A percentile compares a stretch with the other conserved stretches of the same genome.
Conservation (phyloP, 2,888 invertebrate genomes). For the Athripsodes cinereus region DNA sequence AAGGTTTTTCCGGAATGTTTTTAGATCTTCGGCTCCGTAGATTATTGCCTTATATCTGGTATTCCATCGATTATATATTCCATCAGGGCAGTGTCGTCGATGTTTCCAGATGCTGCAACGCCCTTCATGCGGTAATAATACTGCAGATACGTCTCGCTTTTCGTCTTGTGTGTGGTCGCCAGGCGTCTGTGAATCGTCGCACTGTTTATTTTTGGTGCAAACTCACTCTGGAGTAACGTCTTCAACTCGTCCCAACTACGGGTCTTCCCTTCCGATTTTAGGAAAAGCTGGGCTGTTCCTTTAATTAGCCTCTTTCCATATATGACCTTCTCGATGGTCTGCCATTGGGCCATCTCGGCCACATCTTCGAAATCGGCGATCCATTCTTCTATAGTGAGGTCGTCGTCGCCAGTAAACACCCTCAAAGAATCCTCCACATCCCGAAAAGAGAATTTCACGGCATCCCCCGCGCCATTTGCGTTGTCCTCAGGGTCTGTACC, state of each 20-base stretch:
- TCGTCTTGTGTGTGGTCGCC: neutral
- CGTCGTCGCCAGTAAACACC: neutral
- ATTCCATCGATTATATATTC: conserved; percentile 1
- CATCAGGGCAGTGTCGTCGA: neutral
- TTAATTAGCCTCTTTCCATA: neutral
- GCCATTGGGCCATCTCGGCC: neutral
- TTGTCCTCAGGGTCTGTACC: neutral
- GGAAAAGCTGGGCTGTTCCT: neutral
- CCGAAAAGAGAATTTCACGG: neutral
- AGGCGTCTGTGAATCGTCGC: neutral
- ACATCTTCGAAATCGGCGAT: neutral
- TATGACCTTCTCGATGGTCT: neutral
- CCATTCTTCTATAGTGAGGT: neutral
- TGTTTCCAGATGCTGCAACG: neutral
- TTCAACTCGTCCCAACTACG: neutral
- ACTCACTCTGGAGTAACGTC: neutral
- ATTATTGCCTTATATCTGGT: neutral
- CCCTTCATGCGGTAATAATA: neutral
- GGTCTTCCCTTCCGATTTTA: neutral
- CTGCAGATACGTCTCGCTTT: neutral
- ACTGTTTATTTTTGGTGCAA: neutral
- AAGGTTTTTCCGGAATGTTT: neutral
- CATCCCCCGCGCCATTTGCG: neutral
- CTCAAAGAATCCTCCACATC: neutral
- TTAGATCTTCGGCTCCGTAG: neutral